Evolutionary conservation across 2,113 vertebrate genomes (phyloP), one percentile per base, ranked within the genome.

Genomic region (Athene cunicularia): DNA sequence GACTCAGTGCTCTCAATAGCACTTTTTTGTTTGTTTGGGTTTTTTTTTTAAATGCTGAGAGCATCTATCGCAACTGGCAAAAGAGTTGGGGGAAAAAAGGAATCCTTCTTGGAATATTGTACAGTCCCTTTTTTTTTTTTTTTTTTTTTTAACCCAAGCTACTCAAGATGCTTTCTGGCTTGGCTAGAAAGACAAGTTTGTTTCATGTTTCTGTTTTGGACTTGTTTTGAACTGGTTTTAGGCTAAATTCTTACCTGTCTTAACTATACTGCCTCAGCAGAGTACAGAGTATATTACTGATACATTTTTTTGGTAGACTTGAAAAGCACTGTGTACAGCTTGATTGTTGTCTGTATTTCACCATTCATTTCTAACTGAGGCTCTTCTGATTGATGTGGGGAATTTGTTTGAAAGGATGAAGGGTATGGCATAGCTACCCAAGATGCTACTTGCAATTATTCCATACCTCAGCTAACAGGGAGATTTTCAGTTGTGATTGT

Each of bases 401-500:
- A 95, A 43, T 67, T 80, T 68, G n/a, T 91, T 89, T 95, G 56
- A 92, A 93, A 70, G 71, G 76, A 68, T 76, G 70, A 96, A 91
- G 85, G 45, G 55, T 70, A 91, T 41, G 45, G 37, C 81, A 79
- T 60, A 92, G 68, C 92, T 95, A 80, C 83, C 60, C 70, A 60
- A 80, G 73, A 72, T 80, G 74, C 63, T 72, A 58, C 64, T 93
- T 82, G 58, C 14, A 93, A 73, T 95, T 95, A 53, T 76, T 52
- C 87, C 72, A 62, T 86, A 80, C 71, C 45, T 95, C 76, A 72
- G 72, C 81, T 72, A 79, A 37, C 28, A 94, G 80, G 32, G 33
- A 86, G 86, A 93, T 94, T 91, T 95, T 94, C 83, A 53, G n/a
- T 77, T 91, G 81, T 56, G 93, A 91, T 95, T 87, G 81, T 94